These are phyloP conservation scores for Coranthus polyacanthus DNA, from an alignment of 2,797 vertebrate genomes.

Conservation along the genomic window DNA sequence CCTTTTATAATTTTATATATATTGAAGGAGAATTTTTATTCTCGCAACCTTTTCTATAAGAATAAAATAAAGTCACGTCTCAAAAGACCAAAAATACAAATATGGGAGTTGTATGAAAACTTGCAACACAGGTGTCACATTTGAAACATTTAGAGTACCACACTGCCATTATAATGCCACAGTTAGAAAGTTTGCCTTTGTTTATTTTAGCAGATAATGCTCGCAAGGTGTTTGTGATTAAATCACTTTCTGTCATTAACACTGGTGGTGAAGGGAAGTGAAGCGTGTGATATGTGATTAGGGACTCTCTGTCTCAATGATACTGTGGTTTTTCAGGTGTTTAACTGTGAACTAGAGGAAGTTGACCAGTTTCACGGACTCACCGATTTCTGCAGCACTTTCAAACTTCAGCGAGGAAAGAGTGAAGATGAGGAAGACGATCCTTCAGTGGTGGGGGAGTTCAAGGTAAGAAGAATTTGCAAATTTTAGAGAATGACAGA, in stretches of 20 bases:
- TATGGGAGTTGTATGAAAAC: not conserved
- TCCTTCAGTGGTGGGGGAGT: constrained; percentile 95
- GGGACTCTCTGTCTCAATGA: constrained; percentile 27
- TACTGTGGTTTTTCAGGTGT: constrained; percentile 83
- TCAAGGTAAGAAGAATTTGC: constrained; percentile 87
- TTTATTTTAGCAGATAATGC: not conserved
- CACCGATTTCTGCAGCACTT: constrained; percentile 96
- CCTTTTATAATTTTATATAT: no score
- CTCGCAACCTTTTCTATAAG: no score
- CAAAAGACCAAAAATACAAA: not conserved
- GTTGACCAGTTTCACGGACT: constrained; percentile 88
- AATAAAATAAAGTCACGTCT: not conserved
- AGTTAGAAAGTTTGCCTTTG: not conserved
- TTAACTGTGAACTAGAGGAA: constrained; percentile 89
- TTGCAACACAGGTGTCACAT: not conserved
- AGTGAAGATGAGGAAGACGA: constrained; percentile 90
- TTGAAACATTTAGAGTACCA: no score
- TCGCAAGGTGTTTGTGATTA: no score
- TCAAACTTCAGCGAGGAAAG: constrained; percentile 94
- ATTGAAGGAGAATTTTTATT: no score
- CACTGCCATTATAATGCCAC: not conserved
- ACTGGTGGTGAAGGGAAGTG: no score
- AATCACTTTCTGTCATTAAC: no score
- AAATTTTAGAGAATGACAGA: not conserved
- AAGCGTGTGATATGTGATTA: not conserved